phyloP scores from a whole-genome alignment of 2,888 invertebrate genomes.

The Amiota mariae region DNA sequence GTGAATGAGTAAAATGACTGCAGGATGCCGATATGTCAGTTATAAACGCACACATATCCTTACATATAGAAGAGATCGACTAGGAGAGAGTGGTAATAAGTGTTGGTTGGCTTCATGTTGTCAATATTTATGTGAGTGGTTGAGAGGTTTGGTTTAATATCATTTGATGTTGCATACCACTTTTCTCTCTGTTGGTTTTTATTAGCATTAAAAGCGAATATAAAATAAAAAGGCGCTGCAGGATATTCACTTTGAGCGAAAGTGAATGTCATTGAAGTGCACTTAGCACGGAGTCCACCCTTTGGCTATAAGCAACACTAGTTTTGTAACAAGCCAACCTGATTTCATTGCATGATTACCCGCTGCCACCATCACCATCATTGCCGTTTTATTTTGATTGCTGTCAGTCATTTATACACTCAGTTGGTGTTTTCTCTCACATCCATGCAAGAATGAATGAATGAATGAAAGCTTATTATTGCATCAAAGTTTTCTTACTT shows the following conservation, averaged over 20 bases:
- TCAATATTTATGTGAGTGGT: conserved; percentile 14
- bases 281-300: conserved; percentile 6
- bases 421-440: too few species aligned
- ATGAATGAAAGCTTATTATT: too few species aligned
- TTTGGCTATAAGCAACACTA: too few species aligned
- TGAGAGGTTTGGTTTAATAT: conserved; percentile 32
- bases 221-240: conserved; percentile 28
- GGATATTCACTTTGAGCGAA: conserved; percentile 21
- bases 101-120: conserved; percentile 19
- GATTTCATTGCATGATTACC: too few species aligned
- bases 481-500: too few species aligned
- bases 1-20: background rate
- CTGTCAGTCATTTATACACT: too few species aligned
- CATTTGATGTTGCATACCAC: background rate
- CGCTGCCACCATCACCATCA: too few species aligned
- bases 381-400: too few species aligned
- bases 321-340: too few species aligned
- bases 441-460: too few species aligned
- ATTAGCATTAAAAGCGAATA: conserved; percentile 43
- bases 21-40: conserved; percentile 10
- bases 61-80: background rate
- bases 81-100: background rate
- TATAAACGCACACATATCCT: background rate
- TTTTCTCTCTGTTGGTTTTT: conserved; percentile 38
- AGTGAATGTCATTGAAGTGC: conserved; percentile 4